These are phyloP conservation scores for Acrobasis consociella DNA, from an alignment of 2,888 invertebrate genomes.

Conservation along the genomic window DNA sequence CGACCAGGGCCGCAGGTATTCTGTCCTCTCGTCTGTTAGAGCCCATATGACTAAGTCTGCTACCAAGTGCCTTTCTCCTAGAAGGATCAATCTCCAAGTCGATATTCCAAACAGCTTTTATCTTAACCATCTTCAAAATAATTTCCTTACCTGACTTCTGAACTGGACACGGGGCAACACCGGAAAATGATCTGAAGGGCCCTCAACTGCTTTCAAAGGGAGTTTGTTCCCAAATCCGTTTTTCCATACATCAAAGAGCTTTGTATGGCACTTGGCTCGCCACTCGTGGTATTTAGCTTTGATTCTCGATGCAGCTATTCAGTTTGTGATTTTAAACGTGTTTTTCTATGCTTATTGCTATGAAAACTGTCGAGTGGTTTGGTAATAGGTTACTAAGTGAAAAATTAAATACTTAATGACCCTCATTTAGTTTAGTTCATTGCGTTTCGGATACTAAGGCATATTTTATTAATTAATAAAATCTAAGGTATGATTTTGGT, in stretches of 20 bases:
- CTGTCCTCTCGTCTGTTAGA: no score
- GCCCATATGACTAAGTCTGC: no score
- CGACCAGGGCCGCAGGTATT: no score
- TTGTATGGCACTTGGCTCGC: slow-evolving; percentile 38
- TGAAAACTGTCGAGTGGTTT: slow-evolving; percentile 30
- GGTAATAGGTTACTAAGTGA: not conserved
- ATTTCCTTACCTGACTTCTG: slow-evolving; percentile 17
- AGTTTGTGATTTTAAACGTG: slow-evolving; percentile 28
- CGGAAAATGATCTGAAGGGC: slow-evolving; percentile 43
- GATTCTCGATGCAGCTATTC: slow-evolving; percentile 33
- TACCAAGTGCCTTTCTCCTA: no score
- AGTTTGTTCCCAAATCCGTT: slow-evolving; percentile 42
- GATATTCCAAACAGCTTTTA: not conserved
- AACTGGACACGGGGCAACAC: slow-evolving; percentile 36
- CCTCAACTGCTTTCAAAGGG: slow-evolving; percentile 34
- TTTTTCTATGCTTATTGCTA: slow-evolving; percentile 29
- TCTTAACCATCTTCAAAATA: slow-evolving; percentile 12
- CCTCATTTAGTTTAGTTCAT: no score
- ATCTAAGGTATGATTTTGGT: no score
- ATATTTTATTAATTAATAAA: no score
- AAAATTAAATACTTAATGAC: not conserved
- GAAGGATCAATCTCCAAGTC: no score
- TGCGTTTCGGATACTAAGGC: no score
- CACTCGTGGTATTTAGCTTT: slow-evolving; percentile 36
- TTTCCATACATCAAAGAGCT: slow-evolving; percentile 47